phyloP scores from a whole-genome alignment of 2,888 invertebrate genomes.

The Aporophyla nigra region DNA sequence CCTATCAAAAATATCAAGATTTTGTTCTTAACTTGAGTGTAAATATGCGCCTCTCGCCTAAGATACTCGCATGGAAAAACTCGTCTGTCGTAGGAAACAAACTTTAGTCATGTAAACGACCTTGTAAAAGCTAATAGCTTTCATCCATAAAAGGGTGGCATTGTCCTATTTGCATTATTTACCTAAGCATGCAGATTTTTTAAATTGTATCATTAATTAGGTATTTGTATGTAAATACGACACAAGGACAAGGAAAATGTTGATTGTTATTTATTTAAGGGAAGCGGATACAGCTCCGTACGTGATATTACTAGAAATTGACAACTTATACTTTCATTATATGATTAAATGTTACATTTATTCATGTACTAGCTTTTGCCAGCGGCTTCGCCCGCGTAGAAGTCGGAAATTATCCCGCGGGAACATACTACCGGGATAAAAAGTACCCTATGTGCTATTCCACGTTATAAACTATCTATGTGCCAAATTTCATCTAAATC shows the following conservation, averaged over 20 bases:
- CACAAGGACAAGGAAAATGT: not conserved
- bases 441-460: too few relatives aligned
- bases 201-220: conserved; percentile 26
- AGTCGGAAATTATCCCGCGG: too few relatives aligned
- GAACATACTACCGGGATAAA: too few relatives aligned
- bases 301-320: conserved; percentile 35
- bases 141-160: not conserved
- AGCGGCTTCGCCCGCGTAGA: too few relatives aligned
- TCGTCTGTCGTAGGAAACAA: not conserved
- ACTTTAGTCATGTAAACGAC: not conserved
- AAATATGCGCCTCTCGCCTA: too few relatives aligned
- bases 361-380: too few relatives aligned
- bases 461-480: too few relatives aligned
- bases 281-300: not conserved
- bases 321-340: conserved; percentile 12
- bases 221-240: conserved; percentile 38
- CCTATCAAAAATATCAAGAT: not conserved
- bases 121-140: not conserved
- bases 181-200: not conserved
- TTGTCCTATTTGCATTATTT: not conserved
- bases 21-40: not conserved
- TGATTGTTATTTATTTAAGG: conserved; percentile 9
- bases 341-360: too few relatives aligned
- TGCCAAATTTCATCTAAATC: too few relatives aligned
- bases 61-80: not conserved